Conservation (phyloP, 1,140 invertebrate species). For the Drosophila pseudoananassae region DNA sequence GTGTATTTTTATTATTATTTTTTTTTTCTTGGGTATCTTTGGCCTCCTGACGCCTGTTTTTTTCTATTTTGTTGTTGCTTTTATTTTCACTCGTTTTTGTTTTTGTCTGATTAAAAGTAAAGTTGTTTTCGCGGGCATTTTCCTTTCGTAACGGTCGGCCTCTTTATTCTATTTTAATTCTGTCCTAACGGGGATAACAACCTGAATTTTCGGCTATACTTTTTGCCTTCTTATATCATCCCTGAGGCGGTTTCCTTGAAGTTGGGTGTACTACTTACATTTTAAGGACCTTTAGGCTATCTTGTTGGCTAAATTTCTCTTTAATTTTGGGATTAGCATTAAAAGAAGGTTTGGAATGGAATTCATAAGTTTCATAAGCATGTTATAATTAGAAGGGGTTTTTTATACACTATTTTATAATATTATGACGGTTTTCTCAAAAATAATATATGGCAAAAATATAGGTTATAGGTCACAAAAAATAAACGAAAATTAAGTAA, state of each 20-base stretch:
- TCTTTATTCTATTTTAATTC: slow-evolving; percentile 45
- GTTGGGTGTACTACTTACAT: neutral
- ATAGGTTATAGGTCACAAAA: neutral
- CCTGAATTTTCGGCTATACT: slow-evolving; percentile 26
- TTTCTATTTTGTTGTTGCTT: slow-evolving; percentile 24
- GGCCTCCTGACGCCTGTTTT: slow-evolving; percentile 36
- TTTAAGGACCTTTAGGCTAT: neutral
- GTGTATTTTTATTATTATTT: slow-evolving; percentile 13
- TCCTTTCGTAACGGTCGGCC: slow-evolving; percentile 7
- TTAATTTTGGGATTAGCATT: neutral
- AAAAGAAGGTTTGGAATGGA: too few relatives aligned
- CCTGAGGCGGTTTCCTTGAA: slow-evolving; percentile 1
- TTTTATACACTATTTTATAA: slow-evolving; percentile 11
- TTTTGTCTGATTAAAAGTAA: slow-evolving; percentile 69
- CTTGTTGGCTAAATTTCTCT: neutral
- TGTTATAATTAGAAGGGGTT: neutral
- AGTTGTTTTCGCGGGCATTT: slow-evolving; percentile 35
- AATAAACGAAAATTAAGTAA: slow-evolving; percentile 10
- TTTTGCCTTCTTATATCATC: slow-evolving; percentile 35
- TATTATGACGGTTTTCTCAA: slow-evolving; percentile 1
- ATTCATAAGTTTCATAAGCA: neutral
- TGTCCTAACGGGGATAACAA: slow-evolving; percentile 3
- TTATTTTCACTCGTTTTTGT: slow-evolving; percentile 53
- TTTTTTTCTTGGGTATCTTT: slow-evolving; percentile 29
- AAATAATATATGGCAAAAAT: neutral